Percentiles rank a stretch among this genome's conserved stretches.
Evolutionary conservation across 2,113 vertebrate genomes (phyloP).

Genomic region (Ceyx melanurus): DNA sequence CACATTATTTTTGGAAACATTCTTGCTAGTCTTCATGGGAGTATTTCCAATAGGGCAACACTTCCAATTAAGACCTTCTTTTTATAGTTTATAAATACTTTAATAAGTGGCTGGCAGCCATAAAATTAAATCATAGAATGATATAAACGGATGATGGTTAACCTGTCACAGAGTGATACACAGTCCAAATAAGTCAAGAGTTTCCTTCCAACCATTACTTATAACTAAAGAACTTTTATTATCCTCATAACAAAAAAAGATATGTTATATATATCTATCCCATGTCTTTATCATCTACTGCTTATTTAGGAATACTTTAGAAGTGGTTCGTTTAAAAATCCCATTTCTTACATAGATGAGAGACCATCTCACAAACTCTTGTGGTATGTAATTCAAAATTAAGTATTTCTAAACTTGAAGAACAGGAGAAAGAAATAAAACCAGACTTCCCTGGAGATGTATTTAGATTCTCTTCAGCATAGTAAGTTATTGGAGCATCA

Average conservation of each 20-base stretch:
- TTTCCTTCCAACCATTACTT: neutral
- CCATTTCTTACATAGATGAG: neutral
- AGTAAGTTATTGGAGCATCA: neutral
- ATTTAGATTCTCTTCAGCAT: neutral
- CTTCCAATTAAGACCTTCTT: conserved; percentile 19
- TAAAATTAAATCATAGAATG: neutral
- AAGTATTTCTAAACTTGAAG: neutral
- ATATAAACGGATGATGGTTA: neutral
- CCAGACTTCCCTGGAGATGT: neutral
- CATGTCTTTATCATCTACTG: neutral
- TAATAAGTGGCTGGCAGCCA: neutral
- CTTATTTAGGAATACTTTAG: neutral
- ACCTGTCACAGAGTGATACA: neutral
- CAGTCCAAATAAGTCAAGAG: neutral
- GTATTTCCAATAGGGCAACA: neutral
- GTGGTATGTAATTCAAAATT: neutral
- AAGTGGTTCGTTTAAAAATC: neutral
- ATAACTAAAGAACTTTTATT: neutral
- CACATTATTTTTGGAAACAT: conserved; percentile 13
- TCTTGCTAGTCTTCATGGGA: neutral
- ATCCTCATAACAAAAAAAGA: neutral
- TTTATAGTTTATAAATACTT: neutral
- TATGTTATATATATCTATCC: neutral
- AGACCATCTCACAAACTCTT: neutral
- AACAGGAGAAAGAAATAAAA: neutral